Conservation (phyloP, 2,797 vertebrate genomes). For the Thamnophis elegans region DNA sequence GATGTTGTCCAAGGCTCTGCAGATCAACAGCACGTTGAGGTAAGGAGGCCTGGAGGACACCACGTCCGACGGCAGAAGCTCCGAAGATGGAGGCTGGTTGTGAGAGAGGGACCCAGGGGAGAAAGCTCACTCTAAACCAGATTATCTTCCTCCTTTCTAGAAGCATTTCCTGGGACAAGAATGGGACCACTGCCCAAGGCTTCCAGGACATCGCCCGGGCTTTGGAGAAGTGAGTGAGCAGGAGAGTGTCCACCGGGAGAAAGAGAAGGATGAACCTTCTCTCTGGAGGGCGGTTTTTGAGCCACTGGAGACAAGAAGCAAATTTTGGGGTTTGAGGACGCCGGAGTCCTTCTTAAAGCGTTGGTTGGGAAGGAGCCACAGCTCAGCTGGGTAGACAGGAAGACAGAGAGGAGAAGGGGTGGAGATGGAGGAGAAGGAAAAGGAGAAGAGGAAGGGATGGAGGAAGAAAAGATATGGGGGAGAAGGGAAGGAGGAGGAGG, state of each 20-base stretch:
- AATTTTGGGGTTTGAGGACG: neutral
- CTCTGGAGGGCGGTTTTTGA: neutral
- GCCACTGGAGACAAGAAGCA: neutral
- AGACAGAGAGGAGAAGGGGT: neutral
- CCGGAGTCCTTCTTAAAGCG: neutral
- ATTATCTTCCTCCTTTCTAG: constrained; percentile 60
- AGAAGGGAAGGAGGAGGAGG: too few species aligned
- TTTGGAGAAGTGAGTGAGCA: constrained; percentile 83
- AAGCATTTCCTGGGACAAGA: constrained; percentile 90
- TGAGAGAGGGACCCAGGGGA: neutral
- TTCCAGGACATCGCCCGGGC: constrained; percentile 88
- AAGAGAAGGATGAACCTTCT: neutral
- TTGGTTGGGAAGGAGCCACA: neutral
- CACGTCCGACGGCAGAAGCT: neutral
- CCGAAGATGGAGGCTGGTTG: neutral
- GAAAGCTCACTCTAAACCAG: neutral
- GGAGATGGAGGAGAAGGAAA: too few species aligned
- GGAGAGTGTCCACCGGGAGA: neutral
- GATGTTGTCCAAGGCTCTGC: constrained; percentile 91
- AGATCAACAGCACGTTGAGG: constrained; percentile 74
- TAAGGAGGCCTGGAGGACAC: neutral
- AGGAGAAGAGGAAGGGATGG: too few species aligned
- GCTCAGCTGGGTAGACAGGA: neutral
- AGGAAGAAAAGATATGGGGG: too few species aligned
- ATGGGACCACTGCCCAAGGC: constrained; percentile 84